Evolutionary conservation across 2,113 vertebrate genomes (phyloP), one percentile per base, ranked within the genome.

Genomic region (Clarias magur): DNA sequence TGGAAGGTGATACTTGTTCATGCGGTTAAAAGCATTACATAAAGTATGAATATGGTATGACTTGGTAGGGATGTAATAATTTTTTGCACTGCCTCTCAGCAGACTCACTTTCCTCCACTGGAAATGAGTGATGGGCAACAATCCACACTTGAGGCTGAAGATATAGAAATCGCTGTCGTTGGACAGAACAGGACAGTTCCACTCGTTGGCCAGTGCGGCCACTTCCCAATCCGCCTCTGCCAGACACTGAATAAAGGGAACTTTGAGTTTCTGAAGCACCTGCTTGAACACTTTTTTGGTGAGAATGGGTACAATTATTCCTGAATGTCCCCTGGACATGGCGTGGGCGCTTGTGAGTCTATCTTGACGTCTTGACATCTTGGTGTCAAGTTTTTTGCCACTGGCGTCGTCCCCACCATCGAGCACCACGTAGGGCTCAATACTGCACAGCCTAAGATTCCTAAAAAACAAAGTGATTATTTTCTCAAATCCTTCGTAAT

Each of bases 111-210:
- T 88, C 90, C 42, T 65, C 97, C 97, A 98, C 30, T 92, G 91
- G 91, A 99, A 98, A 68, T 94, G 88, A 16, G 48, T 85, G 19
- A 95, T 73, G 0, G 96, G 96, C 90, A 96, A 93, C 88, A 96
- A 93, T 0, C 97, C 98, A 16, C 23, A 91, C 1, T 90, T 91
- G 48, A 98, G 90, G 59, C 96, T 92, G 89, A 97, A 98, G 76
- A 97, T 93, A 89, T 92, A 97, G 85, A 99, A 99, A 92, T 98
- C 97, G 75, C 96, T 98, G 88, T 98, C 97, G 0, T 92, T 90
- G 0, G 97, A 96, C 3, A 98, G 93, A 19, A 98, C 95, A 0
- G 97, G 96, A 75, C 97, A 98, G 30, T 89, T 85, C 97, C 97
- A 98, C 34, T 95, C 90, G 56, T 92, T 93, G 67, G 97, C 97